Evolutionary conservation across 2,113 vertebrate genomes (phyloP), one percentile per base, ranked within the genome.

Genomic region (Helogale parvula): DNA sequence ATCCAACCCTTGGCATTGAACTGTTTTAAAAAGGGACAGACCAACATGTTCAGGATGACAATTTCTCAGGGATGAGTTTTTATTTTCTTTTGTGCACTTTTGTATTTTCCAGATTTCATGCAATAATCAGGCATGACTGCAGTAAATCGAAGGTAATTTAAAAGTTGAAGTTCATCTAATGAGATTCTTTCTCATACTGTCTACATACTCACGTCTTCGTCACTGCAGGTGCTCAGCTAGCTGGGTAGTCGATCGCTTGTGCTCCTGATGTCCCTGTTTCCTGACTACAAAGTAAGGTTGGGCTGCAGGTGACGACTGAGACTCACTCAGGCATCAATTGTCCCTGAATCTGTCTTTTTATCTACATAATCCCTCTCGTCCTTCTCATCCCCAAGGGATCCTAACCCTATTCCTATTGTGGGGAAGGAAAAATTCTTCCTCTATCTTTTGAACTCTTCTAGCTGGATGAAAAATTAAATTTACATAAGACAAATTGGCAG

Each of bases 301-400:
- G 76, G 27, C 54, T 35, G 1, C n/a, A 25, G 2, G 33, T 57
- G 33, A 50, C 17, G 7, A 7, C 33, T 4, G 9, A 33, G 80
- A 23, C 41, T 5, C 16, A 0, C 8, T 1, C 0, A 0, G 27
- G 0, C 0, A 1, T 31, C 63, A 54, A 7, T 50, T 76, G n/a
- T 68, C 63, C 17, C 0, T 19, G 74, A 87, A 16, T 82, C 21
- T 38, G 3, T 89, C 33, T 35, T 50, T 77, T n/a, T 3, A 29
- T 35, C 45, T 10, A 0, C 11, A 12, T 35, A 2, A 60, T 60
- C 60, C 9, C 65, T 82, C n/a, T 83, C 25, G 15, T 16, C 29
- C 52, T 91, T 7, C 2, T 63, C 15, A 17, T 17, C 35, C 16
- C 35, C 38, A 12, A 35, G 52, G 50, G 66, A 31, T 17, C 80